Evolutionary conservation across 2,888 invertebrate species (phyloP).

Genomic region (Apodemia hepburni): DNA sequence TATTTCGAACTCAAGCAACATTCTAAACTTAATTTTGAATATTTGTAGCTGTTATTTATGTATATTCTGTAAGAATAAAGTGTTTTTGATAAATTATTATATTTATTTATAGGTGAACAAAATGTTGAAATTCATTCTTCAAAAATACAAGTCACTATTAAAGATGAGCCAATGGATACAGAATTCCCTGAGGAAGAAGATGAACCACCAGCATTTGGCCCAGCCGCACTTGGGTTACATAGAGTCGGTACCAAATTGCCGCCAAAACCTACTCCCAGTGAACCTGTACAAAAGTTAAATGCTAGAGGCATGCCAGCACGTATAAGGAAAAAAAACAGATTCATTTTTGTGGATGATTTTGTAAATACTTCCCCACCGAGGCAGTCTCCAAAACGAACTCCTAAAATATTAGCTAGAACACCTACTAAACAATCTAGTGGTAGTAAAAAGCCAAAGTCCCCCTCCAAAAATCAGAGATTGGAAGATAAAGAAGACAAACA

Average conservation of each 20-base stretch:
- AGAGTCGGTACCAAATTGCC: constrained; percentile 89
- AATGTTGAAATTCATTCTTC: constrained; percentile 49
- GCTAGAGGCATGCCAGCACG: constrained; percentile 94
- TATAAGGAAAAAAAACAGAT: constrained; percentile 92
- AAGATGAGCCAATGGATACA: constrained; percentile 81
- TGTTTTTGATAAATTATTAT: constrained; percentile 26
- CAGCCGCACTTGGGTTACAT: constrained; percentile 89
- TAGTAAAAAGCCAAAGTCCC: constrained; percentile 73
- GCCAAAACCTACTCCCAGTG: constrained; percentile 85
- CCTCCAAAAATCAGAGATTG: constrained; percentile 73
- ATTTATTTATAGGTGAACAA: constrained; percentile 50
- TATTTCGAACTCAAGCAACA: constrained; percentile 21
- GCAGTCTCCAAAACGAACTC: constrained; percentile 84
- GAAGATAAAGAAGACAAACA: constrained; percentile 66
- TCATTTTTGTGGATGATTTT: constrained; percentile 94
- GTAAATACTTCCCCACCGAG: constrained; percentile 88
- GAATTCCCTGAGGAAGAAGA: constrained; percentile 84
- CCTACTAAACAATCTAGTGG: constrained; percentile 58
- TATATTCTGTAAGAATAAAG: neutral
- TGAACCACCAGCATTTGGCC: constrained; percentile 86
- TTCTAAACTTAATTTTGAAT: constrained; percentile 1
- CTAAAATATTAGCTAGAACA: constrained; percentile 78
- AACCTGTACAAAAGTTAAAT: constrained; percentile 90
- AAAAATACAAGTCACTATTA: constrained; percentile 58
- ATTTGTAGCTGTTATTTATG: constrained; percentile 6